These are phyloP conservation scores for Istiophorus platypterus DNA, from an alignment of 2,113 vertebrate genomes.

Conservation along the genomic window DNA sequence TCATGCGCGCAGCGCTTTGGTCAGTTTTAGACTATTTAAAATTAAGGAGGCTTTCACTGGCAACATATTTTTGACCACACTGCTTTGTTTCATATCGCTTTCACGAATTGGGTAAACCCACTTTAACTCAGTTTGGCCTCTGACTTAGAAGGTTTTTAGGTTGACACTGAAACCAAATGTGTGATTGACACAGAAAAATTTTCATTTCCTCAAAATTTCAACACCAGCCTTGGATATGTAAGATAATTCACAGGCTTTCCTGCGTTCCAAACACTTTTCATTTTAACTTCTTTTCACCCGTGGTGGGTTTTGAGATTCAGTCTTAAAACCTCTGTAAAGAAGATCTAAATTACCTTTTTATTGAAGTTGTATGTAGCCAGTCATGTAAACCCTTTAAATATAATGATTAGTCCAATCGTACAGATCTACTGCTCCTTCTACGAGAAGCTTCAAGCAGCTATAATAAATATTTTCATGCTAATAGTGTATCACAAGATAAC, in stretches of 20 bases:
- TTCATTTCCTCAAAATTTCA: too few species aligned
- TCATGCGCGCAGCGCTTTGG: neutral
- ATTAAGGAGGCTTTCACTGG: neutral
- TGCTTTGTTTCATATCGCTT: too few species aligned
- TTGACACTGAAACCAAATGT: too few species aligned
- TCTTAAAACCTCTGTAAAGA: neutral
- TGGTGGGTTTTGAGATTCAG: neutral
- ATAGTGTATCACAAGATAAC: neutral
- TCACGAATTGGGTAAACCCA: too few species aligned
- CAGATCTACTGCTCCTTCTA: too few species aligned
- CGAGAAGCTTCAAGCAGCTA: neutral
- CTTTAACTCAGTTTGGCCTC: neutral
- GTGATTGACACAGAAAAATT: too few species aligned
- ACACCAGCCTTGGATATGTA: too few species aligned
- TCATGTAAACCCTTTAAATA: neutral
- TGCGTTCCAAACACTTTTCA: too few species aligned
- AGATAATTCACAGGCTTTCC: neutral
- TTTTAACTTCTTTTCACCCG: too few species aligned
- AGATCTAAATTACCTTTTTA: neutral
- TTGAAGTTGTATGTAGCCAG: neutral
- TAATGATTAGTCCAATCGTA: neutral
- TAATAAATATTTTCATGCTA: neutral
- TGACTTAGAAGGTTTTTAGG: neutral
- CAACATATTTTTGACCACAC: neutral
- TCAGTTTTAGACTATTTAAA: neutral